These are phyloP conservation scores for Chaitophorus viminalis DNA, from an alignment of 2,888 invertebrate genomes.

Conservation along the genomic window DNA sequence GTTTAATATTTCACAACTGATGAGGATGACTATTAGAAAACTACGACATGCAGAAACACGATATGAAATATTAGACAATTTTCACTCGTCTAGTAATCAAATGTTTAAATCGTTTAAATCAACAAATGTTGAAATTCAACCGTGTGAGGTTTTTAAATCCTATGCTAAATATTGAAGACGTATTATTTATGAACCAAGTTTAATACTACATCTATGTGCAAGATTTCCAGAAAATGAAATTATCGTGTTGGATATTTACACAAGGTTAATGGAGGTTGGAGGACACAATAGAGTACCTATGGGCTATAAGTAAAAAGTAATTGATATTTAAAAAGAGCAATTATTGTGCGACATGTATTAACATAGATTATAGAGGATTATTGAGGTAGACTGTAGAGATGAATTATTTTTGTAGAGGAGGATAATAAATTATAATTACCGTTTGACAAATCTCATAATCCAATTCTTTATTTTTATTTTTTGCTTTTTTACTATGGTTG, in stretches of 20 bases:
- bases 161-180: not conserved
- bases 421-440: not conserved
- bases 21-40: not conserved
- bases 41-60: too few species aligned
- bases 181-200: not conserved
- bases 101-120: too few species aligned
- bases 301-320: not conserved
- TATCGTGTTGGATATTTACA: too few species aligned
- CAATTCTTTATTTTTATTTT: not conserved
- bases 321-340: not conserved
- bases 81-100: too few species aligned
- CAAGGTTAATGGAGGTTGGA: too few species aligned
- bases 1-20: conserved; percentile 25
- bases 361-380: not conserved
- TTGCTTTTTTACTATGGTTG: not conserved
- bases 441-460: too few species aligned
- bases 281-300: too few species aligned
- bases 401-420: not conserved
- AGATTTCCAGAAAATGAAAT: too few species aligned
- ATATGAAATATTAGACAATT: not conserved
- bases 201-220: not conserved
- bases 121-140: not conserved
- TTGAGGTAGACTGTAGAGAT: not conserved
- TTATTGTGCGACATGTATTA: not conserved
- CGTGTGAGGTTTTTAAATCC: not conserved